phyloP scores from a whole-genome alignment of 2,797 vertebrate species.

The Amblyraja radiata region DNA sequence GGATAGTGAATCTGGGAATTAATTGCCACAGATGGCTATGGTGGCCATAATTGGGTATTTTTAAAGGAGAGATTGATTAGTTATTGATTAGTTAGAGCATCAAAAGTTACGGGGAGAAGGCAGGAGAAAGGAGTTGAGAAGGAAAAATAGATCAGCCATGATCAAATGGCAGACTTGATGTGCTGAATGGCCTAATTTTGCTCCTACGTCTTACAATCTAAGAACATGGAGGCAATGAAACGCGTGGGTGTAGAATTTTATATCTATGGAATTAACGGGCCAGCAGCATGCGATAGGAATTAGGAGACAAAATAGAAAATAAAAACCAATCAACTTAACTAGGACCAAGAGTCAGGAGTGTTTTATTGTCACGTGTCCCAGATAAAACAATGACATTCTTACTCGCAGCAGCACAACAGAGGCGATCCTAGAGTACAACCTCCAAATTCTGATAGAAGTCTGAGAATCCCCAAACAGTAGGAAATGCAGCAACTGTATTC shows the following conservation, averaged over 20 bases:
- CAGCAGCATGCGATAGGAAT: neutral
- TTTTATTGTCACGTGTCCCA: too few relatives aligned
- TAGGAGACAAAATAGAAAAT: neutral
- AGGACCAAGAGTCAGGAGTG: neutral
- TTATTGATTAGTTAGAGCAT: too few relatives aligned
- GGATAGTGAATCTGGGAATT: too few relatives aligned
- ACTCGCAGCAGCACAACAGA: too few relatives aligned
- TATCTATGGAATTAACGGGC: neutral
- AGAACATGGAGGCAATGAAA: neutral
- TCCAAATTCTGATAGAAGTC: neutral
- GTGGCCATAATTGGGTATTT: too few relatives aligned
- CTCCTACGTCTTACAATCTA: neutral
- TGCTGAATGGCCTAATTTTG: neutral
- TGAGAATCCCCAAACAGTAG: neutral
- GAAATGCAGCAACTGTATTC: neutral
- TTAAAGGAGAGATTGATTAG: too few relatives aligned
- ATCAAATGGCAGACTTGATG: too few relatives aligned
- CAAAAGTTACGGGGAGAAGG: too few relatives aligned
- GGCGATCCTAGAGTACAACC: neutral
- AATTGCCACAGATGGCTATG: too few relatives aligned
- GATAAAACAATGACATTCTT: too few relatives aligned
- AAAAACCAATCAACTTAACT: neutral
- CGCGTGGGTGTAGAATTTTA: neutral
- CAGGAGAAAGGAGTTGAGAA: too few relatives aligned
- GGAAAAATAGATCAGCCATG: too few relatives aligned